A percentile compares a stretch with the other conserved stretches of the same genome.
Evolutionary conservation across 2,888 invertebrate species (phyloP).

Genomic region (Oligia fasciuncula): DNA sequence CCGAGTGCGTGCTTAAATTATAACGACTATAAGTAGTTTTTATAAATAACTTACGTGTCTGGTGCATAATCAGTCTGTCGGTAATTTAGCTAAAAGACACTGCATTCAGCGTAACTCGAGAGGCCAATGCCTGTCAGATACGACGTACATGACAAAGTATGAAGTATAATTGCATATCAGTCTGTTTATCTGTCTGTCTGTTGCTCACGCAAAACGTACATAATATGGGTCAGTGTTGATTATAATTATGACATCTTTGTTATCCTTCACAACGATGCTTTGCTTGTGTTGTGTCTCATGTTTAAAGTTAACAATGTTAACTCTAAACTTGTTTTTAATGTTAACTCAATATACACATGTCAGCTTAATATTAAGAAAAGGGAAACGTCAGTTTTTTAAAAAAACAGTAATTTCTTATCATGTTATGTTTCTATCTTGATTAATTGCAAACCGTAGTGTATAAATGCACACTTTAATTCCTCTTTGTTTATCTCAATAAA

Average conservation of each 20-base stretch:
- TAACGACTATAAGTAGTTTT: constrained; percentile 26
- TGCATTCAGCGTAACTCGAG: constrained; percentile 39
- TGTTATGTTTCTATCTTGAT: too few relatives aligned
- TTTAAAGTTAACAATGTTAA: neutral
- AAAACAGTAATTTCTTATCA: neutral
- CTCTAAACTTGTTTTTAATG: neutral
- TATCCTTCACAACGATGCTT: neutral
- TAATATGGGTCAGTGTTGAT: constrained; percentile 34
- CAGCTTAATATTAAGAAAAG: neutral
- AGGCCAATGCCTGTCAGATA: constrained; percentile 29
- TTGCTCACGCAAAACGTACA: constrained; percentile 31
- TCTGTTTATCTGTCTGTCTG: constrained; percentile 1
- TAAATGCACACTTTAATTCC: constrained; percentile 5
- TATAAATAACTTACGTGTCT: constrained; percentile 21
- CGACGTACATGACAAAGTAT: constrained; percentile 29
- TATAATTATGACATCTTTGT: constrained; percentile 25
- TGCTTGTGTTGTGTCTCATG: neutral
- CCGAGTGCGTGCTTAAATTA: constrained; percentile 36
- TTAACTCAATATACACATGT: neutral
- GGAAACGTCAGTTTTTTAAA: neutral
- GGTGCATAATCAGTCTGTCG: constrained; percentile 33
- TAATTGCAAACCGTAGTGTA: neutral
- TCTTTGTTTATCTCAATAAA: constrained; percentile 40
- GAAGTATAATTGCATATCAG: constrained; percentile 33
- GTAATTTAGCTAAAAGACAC: constrained; percentile 40